Base-by-base conservation (phyloP, 2,888 invertebrate genomes). In the Mongoloraphidia duomilia region DNA sequence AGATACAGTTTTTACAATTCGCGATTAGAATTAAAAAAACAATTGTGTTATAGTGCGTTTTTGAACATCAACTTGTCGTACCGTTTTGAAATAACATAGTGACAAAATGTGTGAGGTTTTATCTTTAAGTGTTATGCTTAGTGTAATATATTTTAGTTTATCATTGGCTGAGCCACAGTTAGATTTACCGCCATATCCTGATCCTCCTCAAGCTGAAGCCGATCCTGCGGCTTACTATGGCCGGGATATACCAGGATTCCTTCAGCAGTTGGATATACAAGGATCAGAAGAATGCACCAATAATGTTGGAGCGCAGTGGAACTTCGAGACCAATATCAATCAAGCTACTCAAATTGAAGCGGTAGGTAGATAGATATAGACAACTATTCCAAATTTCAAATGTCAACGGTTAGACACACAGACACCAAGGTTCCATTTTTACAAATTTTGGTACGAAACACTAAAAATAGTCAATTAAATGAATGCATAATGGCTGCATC, bases 291-390 rank as follows among this genome's bases (percentile, higher is more conserved):
- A 86, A 65, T 90, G 89, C 60, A 85, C 85, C 0, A 81, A 80
- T 46, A 89, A 89, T 64, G 89, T 90, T n/a, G 83, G 79, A 0
- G 85, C 87, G 1, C 90, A 90, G 61, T 90, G 90, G 90, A 82
- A 83, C 63, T 90, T 88, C 61, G 89, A 90, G 67, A 89, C 89
- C 5, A 83, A 89, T 61, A 86, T 89, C 38, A 88, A 86, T 66
- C 84, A 86, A 64, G 79, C 74, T 43, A 84, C 85, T 1, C 89
- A 90, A 67, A 70, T 84, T 56, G 82, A 85, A 60, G 89, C 89
- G 65, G 90, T 89, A 66, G 84, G 86, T 80, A 42, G 26, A 26
- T 3, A 26, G 26, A 26, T 17, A 17, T 17, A n/a, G n/a, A n/a
- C n/a, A n/a, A n/a, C n/a, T n/a, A n/a, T n/a, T n/a, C n/a, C n/a